Evolutionary conservation across 2,797 vertebrate genomes (phyloP).

Genomic region (Protosalanx chinensis): DNA sequence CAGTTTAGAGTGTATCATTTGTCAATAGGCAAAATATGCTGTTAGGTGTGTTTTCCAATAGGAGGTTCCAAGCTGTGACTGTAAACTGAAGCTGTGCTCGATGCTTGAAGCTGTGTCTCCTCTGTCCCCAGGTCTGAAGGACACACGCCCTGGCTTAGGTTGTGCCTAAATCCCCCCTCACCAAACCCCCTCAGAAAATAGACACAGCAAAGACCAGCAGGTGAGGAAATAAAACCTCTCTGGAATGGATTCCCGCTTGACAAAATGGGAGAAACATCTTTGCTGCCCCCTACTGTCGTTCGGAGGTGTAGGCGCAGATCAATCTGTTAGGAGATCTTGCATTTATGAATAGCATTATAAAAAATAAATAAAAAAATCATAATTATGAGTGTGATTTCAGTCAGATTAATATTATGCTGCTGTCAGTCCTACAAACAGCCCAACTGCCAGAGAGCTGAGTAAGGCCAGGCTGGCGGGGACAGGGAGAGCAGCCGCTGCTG

Average conservation of each 20-base stretch:
- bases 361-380: not conserved
- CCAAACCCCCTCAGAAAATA: conserved; percentile 63
- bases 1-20: not conserved
- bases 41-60: not conserved
- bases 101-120: not conserved
- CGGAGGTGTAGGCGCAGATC: not conserved
- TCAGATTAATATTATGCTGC: conserved; percentile 16
- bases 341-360: not conserved
- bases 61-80: not conserved
- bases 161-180: conserved; percentile 59
- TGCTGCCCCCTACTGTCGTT: conserved; percentile 46
- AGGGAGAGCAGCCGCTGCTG: conserved; percentile 71
- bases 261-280: conserved; percentile 24
- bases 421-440: conserved; percentile 77
- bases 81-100: not conserved
- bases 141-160: conserved; percentile 64
- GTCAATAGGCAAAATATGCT: not conserved
- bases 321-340: not conserved
- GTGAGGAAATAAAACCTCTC: conserved; percentile 48
- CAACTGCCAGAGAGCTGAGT: conserved; percentile 64
- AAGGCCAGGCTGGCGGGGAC: conserved; percentile 68
- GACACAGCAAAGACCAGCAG: conserved; percentile 68
- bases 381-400: conserved; percentile 7
- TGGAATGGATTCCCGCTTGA: conserved; percentile 16
- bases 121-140: conserved; percentile 62